Conservation (phyloP, 1,140 invertebrate genomes). For the Trichonephila inaurata region DNA sequence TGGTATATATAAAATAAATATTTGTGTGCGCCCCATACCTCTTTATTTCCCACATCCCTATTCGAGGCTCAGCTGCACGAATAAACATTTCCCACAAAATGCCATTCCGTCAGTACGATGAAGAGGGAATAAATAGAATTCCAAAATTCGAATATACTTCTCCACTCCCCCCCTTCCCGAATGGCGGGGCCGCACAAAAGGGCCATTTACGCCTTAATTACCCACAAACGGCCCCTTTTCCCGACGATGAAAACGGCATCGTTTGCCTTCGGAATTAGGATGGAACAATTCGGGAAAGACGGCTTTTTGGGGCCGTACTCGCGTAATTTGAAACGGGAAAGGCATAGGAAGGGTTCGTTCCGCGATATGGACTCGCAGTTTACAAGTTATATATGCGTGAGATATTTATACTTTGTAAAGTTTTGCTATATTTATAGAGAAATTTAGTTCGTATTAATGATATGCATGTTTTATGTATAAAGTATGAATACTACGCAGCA, state of each 20-base stretch:
- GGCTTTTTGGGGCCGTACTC: background rate
- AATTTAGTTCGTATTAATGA: too few species aligned
- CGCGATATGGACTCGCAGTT: too few species aligned
- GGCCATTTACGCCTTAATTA: conserved; percentile 29
- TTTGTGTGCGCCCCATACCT: background rate
- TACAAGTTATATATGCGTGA: too few species aligned
- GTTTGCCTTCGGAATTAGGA: background rate
- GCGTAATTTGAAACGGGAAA: background rate
- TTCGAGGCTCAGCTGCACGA: background rate
- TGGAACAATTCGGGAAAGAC: background rate
- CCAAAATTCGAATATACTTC: background rate
- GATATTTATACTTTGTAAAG: too few species aligned
- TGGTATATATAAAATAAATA: background rate
- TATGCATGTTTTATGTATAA: too few species aligned
- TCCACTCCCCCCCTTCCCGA: background rate
- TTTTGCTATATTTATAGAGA: too few species aligned
- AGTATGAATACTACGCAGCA: too few species aligned
- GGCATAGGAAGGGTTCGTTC: background rate
- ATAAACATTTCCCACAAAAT: conserved; percentile 6
- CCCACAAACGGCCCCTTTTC: background rate
- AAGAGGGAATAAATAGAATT: conserved; percentile 35
- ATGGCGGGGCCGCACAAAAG: conserved; percentile 1
- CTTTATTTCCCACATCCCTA: background rate
- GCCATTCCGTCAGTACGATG: background rate
- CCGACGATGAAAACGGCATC: conserved; percentile 9